Evolutionary conservation across 2,888 invertebrate genomes (phyloP).

Genomic region (Gastracanthus pulcherrimus): DNA sequence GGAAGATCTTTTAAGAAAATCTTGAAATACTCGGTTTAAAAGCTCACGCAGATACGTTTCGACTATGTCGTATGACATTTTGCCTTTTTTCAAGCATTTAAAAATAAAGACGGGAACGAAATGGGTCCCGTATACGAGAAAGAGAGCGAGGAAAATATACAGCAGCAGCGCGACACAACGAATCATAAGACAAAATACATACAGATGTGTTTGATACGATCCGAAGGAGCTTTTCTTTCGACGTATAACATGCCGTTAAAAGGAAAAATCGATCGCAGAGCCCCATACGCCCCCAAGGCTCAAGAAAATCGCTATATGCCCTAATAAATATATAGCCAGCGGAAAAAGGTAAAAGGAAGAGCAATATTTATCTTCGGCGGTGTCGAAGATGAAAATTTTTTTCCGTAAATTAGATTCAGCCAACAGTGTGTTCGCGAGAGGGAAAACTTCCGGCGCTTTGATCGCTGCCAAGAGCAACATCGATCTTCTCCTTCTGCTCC

Average conservation of each 20-base stretch:
- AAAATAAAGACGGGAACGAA: slow-evolving; percentile 7
- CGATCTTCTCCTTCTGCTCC: not conserved
- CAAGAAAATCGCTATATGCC: too few species aligned
- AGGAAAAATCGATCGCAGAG: not conserved
- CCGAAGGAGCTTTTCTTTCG: too few species aligned
- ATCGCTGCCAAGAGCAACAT: slow-evolving; percentile 10
- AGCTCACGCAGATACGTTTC: too few species aligned
- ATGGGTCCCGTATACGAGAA: too few species aligned
- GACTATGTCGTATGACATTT: not conserved
- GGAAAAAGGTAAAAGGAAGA: not conserved
- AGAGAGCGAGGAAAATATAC: too few species aligned
- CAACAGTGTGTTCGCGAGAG: not conserved
- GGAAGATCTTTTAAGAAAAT: too few species aligned
- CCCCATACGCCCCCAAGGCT: not conserved
- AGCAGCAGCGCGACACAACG: too few species aligned
- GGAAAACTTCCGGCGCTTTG: slow-evolving; percentile 9
- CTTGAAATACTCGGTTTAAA: too few species aligned
- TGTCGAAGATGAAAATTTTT: slow-evolving; percentile 1
- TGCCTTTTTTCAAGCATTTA: not conserved
- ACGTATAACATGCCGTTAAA: too few species aligned
- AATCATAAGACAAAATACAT: not conserved
- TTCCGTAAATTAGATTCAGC: slow-evolving; percentile 8
- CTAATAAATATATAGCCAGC: not conserved
- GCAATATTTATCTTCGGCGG: not conserved
- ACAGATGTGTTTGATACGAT: too few species aligned